Evolutionary conservation across 2,797 vertebrate genomes (phyloP), one percentile per base, ranked within the genome.

Genomic region (Spinus olivaceus): DNA sequence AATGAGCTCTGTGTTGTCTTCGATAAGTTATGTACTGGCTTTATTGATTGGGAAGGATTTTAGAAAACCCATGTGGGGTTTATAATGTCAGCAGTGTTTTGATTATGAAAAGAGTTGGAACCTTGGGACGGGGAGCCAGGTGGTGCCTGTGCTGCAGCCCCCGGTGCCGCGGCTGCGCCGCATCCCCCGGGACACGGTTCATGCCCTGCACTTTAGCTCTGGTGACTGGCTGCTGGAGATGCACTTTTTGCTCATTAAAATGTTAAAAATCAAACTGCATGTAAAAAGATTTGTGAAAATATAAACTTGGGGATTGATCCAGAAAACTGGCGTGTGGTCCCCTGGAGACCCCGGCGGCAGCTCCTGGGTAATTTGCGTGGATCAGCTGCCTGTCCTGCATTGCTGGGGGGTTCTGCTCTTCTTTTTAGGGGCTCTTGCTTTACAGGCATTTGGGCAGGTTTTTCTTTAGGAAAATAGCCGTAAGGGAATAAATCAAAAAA

Each of bases 21-120:
- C 98, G 83, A 99, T 99, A 98, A 97, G 95, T 98, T 98, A 96
- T 96, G 97, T 98, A 97, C 98, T 96, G 97, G 96, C 98, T 97
- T 94, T 98, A 99, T 99, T 98, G 99, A 99, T 99, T 97, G 97
- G 90, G 87, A 97, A 97, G 97, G 98, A 96, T 96, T 98, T 98
- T 98, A 98, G 98, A 98, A 98, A 98, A 96, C 97, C 97, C 98
- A 86, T 97, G 98, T 95, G 98, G 98, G 98, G 98, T 98, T 98
- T 98, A 97, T 98, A 99, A 99, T 99, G 99, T 99, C 99, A 99
- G 98, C 97, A 91, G 98, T 97, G 98, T 97, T 97, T 98, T 97
- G 98, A 98, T 98, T 98, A 97, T 97, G 97, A 96, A 96, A 97
- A 94, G 98, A 96, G 97, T 87, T 95, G 97, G 98, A 97, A 96